phyloP scores from a whole-genome alignment of 1,140 invertebrate species.

The Sesamia nonagrioides region DNA sequence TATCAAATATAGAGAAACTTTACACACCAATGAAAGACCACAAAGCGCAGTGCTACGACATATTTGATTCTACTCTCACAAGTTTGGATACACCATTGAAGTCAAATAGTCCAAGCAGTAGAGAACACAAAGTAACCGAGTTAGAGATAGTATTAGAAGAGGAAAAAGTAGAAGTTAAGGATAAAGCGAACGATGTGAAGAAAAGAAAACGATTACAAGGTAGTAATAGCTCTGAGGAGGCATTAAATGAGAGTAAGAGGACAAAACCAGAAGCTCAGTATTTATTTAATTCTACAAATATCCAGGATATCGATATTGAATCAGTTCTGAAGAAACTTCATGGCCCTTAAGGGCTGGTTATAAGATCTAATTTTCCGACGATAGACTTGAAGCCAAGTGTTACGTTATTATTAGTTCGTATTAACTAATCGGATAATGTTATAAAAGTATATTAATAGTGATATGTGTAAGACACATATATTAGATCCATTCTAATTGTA shows the following conservation, averaged over 20 bases:
- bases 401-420: slow-evolving; percentile 35
- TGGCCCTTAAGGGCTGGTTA: slow-evolving; percentile 65
- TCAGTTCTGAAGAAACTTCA: slow-evolving; percentile 81
- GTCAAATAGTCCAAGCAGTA: slow-evolving; percentile 60
- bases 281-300: slow-evolving; percentile 74
- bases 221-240: slow-evolving; percentile 65
- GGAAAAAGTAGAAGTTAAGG: slow-evolving; percentile 70
- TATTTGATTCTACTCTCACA: slow-evolving; percentile 81
- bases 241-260: slow-evolving; percentile 65
- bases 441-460: slow-evolving; percentile 45
- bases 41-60: slow-evolving; percentile 71
- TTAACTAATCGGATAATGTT: slow-evolving; percentile 38
- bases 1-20: slow-evolving; percentile 69
- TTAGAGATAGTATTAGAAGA: slow-evolving; percentile 74
- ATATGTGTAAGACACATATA: slow-evolving; percentile 58
- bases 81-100: slow-evolving; percentile 82
- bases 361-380: slow-evolving; percentile 17
- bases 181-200: slow-evolving; percentile 67
- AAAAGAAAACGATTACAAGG: slow-evolving; percentile 75
- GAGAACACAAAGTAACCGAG: slow-evolving; percentile 59
- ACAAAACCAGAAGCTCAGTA: slow-evolving; percentile 73
- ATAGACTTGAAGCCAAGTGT: slow-evolving; percentile 40
- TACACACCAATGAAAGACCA: slow-evolving; percentile 79
- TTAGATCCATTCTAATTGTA: slow-evolving; percentile 49
- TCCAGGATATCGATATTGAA: slow-evolving; percentile 85